phyloP scores from a whole-genome alignment of 1,140 invertebrate species.

The Latrodectus geometricus region DNA sequence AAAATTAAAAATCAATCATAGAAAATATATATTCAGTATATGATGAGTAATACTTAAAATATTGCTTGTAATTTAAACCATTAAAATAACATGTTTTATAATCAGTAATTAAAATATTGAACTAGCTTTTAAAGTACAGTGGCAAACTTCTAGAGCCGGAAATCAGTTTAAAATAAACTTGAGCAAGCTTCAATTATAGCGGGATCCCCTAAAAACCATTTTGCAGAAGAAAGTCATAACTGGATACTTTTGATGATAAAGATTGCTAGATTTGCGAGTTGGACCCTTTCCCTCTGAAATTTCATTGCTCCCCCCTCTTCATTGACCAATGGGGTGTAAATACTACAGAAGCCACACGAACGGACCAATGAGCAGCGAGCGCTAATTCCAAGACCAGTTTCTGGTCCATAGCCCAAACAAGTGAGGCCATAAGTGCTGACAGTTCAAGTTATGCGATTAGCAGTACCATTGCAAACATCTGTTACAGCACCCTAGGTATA shows the following conservation, averaged over 20 bases:
- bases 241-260: constrained; percentile 34
- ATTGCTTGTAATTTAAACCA: background rate
- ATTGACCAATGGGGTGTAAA: constrained; percentile 57
- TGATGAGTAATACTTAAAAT: background rate
- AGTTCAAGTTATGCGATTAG: constrained; percentile 57
- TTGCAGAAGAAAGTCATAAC: constrained; percentile 22
- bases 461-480: constrained; percentile 40
- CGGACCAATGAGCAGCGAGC: constrained; percentile 51
- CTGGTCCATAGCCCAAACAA: constrained; percentile 50
- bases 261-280: constrained; percentile 50
- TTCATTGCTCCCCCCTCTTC: constrained; percentile 32
- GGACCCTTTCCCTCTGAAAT: background rate
- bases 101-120: background rate
- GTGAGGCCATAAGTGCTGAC: constrained; percentile 52
- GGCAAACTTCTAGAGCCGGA: background rate
- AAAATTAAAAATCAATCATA: too few relatives aligned
- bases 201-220: constrained; percentile 2
- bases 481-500: constrained; percentile 25
- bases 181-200: background rate
- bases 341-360: constrained; percentile 56
- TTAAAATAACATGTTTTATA: constrained; percentile 5
- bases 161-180: background rate
- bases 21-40: background rate
- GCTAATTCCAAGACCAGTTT: constrained; percentile 55
- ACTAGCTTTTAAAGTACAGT: background rate